Conservation (phyloP, 2,797 vertebrate genomes). For the Synaphobranchus kaupii region DNA sequence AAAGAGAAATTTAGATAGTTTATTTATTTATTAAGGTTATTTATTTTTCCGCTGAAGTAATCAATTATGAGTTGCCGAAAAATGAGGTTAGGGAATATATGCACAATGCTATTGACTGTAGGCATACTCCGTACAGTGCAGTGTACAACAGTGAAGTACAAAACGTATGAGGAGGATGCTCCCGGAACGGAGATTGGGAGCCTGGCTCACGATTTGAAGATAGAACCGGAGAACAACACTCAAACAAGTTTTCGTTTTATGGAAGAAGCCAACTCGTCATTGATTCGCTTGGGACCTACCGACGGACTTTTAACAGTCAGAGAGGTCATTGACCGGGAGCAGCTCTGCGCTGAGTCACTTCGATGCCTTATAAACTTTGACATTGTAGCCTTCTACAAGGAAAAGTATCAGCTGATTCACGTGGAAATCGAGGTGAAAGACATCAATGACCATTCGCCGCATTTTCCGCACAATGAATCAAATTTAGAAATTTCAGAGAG, state of each 20-base stretch:
- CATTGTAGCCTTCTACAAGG: slow-evolving; percentile 70
- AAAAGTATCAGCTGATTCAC: slow-evolving; percentile 78
- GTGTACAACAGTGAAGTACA: slow-evolving; percentile 65
- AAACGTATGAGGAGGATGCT: slow-evolving; percentile 68
- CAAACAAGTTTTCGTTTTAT: slow-evolving; percentile 69
- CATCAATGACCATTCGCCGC: slow-evolving; percentile 76
- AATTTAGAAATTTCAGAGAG: slow-evolving; percentile 71
- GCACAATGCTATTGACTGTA: slow-evolving; percentile 53
- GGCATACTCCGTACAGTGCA: slow-evolving; percentile 31
- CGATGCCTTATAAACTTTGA: slow-evolving; percentile 73
- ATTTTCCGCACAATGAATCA: slow-evolving; percentile 67
- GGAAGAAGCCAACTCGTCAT: slow-evolving; percentile 69
- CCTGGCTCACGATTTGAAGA: slow-evolving; percentile 64
- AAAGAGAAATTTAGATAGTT: neutral
- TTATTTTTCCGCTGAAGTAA: neutral
- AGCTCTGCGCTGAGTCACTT: slow-evolving; percentile 64
- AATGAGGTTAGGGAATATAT: slow-evolving; percentile 33
- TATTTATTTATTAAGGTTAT: slow-evolving; percentile 43
- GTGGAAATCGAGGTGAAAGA: slow-evolving; percentile 81
- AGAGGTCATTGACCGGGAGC: slow-evolving; percentile 66
- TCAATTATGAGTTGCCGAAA: slow-evolving; percentile 48
- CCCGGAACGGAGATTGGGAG: slow-evolving; percentile 68
- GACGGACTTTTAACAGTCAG: slow-evolving; percentile 67
- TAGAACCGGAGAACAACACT: slow-evolving; percentile 60
- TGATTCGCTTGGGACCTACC: slow-evolving; percentile 60